Percentiles rank a stretch among this genome's conserved stretches.
These are phyloP conservation scores for Pseudonaja textilis DNA, from an alignment of 2,113 vertebrate species.

Conservation along the genomic window DNA sequence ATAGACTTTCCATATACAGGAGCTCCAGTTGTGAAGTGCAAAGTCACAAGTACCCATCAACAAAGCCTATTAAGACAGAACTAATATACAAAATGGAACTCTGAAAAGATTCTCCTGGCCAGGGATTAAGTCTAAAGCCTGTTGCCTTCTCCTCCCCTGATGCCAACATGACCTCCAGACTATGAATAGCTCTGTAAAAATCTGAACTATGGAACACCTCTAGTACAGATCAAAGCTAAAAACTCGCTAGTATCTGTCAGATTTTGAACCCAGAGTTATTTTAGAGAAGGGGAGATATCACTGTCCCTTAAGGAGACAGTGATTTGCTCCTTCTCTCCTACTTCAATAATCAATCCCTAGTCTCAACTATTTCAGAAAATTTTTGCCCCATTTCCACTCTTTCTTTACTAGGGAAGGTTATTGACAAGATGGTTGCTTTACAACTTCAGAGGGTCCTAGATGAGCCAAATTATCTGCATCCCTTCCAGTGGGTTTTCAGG, in stretches of 20 bases:
- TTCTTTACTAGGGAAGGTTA: background rate
- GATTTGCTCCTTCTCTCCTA: background rate
- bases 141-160: background rate
- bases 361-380: background rate
- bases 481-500: background rate
- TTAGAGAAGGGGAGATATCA: background rate
- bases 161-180: background rate
- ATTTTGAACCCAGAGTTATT: background rate
- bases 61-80: background rate
- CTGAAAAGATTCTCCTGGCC: background rate
- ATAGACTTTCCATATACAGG: background rate
- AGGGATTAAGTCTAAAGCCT: background rate
- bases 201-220: background rate
- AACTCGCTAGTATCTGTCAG: background rate
- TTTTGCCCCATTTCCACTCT: background rate
- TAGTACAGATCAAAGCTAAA: background rate
- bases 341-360: background rate
- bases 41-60: background rate
- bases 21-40: background rate
- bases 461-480: background rate
- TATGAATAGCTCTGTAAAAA: background rate
- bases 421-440: background rate
- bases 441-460: background rate
- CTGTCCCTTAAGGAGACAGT: background rate
- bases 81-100: background rate